Conservation (phyloP, 2,113 vertebrate species). For the Anser cygnoides region DNA sequence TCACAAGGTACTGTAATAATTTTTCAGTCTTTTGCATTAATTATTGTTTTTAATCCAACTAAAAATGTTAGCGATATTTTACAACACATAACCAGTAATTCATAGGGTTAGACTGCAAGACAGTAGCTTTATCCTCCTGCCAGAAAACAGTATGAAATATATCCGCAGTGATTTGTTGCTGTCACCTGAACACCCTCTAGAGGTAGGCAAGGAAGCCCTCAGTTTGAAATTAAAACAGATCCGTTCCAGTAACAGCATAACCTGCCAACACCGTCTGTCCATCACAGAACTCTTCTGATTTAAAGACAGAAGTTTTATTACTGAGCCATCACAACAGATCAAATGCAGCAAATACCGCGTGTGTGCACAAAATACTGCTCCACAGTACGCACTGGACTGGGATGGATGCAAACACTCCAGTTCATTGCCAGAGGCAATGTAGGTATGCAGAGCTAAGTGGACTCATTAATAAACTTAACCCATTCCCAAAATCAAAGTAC, state of each 20-base stretch:
- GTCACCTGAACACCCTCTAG: slow-evolving; percentile 63
- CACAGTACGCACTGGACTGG: fast-evolving
- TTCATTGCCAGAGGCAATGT: not conserved
- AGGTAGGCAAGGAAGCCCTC: slow-evolving; percentile 48
- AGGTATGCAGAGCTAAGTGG: not conserved
- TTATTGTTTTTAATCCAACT: not conserved
- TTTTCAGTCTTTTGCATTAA: not conserved
- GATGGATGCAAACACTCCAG: not conserved
- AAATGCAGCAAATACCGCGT: not conserved
- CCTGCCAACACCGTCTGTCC: not conserved
- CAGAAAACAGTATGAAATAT: not conserved
- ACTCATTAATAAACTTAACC: not conserved
- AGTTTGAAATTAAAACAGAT: not conserved
- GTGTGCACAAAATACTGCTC: not conserved
- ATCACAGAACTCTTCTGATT: not conserved
- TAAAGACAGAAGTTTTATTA: not conserved
- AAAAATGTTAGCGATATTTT: not conserved
- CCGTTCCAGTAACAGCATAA: not conserved
- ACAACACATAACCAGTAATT: not conserved
- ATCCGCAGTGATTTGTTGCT: not conserved
- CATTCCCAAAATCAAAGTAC: not conserved
- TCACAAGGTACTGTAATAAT: not conserved
- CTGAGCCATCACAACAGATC: not conserved
- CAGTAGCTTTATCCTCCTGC: not conserved
- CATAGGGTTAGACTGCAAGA: not conserved